Percentiles rank a stretch among this genome's conserved stretches.
These are phyloP conservation scores for Conomelus anceps DNA, from an alignment of 2,888 invertebrate species.

Conservation along the genomic window DNA sequence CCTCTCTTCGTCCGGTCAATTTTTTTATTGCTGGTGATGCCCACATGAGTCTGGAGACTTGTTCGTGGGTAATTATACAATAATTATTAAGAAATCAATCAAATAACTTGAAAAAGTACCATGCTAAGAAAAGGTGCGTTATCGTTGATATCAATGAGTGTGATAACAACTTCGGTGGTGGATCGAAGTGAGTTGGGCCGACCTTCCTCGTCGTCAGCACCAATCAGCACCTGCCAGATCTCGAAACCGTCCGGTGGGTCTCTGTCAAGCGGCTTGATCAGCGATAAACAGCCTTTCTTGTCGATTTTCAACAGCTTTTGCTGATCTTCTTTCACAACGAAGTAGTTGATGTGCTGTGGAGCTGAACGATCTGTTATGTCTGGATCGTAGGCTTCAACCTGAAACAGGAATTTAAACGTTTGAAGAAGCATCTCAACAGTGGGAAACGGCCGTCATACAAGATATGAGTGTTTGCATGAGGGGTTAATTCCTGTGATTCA, in stretches of 20 bases:
- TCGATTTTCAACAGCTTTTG: constrained; percentile 64
- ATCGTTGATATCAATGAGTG: constrained; percentile 78
- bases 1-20: too few relatives aligned
- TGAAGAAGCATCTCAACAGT: too few relatives aligned
- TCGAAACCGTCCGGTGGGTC: constrained; percentile 83
- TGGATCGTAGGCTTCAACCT: constrained; percentile 73
- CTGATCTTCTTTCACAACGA: constrained; percentile 64
- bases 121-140: constrained; percentile 84
- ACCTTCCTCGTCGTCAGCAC: constrained; percentile 69
- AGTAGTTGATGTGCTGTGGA: constrained; percentile 72
- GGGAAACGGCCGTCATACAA: too few relatives aligned
- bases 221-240: constrained; percentile 59
- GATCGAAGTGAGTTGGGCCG: constrained; percentile 51
- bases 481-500: too few relatives aligned
- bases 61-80: too few relatives aligned
- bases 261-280: constrained; percentile 73
- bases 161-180: constrained; percentile 58
- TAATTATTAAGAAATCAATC: too few relatives aligned
- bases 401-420: constrained; percentile 13
- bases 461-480: too few relatives aligned
- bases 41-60: too few relatives aligned
- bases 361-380: constrained; percentile 70
- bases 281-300: constrained; percentile 63
- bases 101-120: too few relatives aligned
- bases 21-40: too few relatives aligned